A percentile compares a stretch with the other conserved stretches of the same genome.
Evolutionary conservation across 2,113 vertebrate species (phyloP).

Genomic region (Paraplagusia blochii): DNA sequence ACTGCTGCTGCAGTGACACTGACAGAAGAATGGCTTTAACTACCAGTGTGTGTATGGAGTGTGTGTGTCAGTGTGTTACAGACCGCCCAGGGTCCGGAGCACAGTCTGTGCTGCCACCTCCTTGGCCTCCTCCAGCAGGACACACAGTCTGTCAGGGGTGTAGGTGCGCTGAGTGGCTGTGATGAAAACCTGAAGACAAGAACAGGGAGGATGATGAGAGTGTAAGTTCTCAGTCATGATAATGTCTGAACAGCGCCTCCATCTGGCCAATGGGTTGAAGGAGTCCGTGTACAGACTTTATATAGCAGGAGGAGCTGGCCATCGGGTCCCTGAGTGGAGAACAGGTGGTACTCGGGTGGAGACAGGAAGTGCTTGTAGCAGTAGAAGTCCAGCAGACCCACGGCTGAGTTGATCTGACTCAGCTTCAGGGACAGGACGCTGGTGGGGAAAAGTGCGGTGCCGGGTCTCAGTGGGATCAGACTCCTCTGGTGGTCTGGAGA

Average conservation of each 20-base stretch:
- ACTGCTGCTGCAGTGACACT: no score
- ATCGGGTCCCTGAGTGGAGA: conserved; percentile 78
- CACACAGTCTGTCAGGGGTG: conserved; percentile 88
- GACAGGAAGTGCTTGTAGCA: conserved; percentile 88
- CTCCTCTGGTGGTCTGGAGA: conserved; percentile 62
- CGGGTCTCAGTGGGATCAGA: conserved; percentile 80
- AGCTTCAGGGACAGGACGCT: conserved; percentile 84
- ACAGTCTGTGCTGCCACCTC: conserved; percentile 89
- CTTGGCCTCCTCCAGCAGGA: conserved; percentile 87
- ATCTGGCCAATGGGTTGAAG: background rate
- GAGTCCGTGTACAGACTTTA: conserved; percentile 36
- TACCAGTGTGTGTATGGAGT: no score
- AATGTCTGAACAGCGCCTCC: background rate
- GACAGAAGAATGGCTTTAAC: no score
- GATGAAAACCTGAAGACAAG: conserved; percentile 73
- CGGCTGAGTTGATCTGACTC: conserved; percentile 85
- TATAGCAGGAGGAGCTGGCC: conserved; percentile 50
- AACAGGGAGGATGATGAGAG: no score
- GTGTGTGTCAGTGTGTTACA: background rate
- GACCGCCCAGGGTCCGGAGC: conserved; percentile 61
- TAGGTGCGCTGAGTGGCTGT: conserved; percentile 78
- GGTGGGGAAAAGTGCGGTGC: conserved; percentile 81
- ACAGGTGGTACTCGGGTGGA: conserved; percentile 88
- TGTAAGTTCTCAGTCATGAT: no score
- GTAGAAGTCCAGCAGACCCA: conserved; percentile 87